These are phyloP conservation scores for Sebastes variabilis DNA, from an alignment of 2,797 vertebrate species.

Conservation along the genomic window DNA sequence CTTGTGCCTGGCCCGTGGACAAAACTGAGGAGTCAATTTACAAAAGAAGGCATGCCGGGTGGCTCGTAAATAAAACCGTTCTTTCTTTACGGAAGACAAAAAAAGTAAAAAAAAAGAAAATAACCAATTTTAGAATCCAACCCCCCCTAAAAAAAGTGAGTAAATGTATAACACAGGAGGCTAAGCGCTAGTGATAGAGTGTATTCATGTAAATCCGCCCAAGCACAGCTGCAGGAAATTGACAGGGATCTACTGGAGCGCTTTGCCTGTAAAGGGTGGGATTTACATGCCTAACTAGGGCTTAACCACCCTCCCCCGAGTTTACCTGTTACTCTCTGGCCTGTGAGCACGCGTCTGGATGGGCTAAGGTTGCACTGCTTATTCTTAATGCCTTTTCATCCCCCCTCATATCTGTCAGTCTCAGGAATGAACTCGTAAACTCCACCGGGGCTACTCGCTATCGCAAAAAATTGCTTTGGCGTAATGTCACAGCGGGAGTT, in stretches of 20 bases:
- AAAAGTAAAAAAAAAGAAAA: conserved; percentile 51
- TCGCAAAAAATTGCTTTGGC: conserved; percentile 40
- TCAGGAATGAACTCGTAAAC: conserved; percentile 76
- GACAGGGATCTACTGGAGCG: conserved; percentile 87
- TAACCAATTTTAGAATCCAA: conserved; percentile 60
- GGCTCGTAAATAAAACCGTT: conserved; percentile 82
- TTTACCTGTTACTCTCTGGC: conserved; percentile 85
- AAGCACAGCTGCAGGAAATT: conserved; percentile 83
- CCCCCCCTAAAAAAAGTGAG: conserved; percentile 53
- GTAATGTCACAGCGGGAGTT: conserved; percentile 9
- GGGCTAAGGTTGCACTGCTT: conserved; percentile 74
- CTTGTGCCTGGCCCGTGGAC: conserved; percentile 79
- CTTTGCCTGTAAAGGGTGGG: conserved; percentile 87
- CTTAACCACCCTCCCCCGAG: conserved; percentile 84
- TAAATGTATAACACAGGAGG: conserved; percentile 71
- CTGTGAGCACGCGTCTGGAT: conserved; percentile 70
- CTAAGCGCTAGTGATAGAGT: conserved; percentile 81
- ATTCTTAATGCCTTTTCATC: conserved; percentile 82
- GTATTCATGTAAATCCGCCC: conserved; percentile 87
- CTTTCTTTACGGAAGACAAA: conserved; percentile 58
- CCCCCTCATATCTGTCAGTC: conserved; percentile 82
- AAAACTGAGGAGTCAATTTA: conserved; percentile 85
- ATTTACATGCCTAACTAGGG: conserved; percentile 90
- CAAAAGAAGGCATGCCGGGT: conserved; percentile 73
- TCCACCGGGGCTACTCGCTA: conserved; percentile 24